Evolutionary conservation across 2,888 invertebrate genomes (phyloP), one percentile per base, ranked within the genome.

Genomic region (Halictus quadricinctus): DNA sequence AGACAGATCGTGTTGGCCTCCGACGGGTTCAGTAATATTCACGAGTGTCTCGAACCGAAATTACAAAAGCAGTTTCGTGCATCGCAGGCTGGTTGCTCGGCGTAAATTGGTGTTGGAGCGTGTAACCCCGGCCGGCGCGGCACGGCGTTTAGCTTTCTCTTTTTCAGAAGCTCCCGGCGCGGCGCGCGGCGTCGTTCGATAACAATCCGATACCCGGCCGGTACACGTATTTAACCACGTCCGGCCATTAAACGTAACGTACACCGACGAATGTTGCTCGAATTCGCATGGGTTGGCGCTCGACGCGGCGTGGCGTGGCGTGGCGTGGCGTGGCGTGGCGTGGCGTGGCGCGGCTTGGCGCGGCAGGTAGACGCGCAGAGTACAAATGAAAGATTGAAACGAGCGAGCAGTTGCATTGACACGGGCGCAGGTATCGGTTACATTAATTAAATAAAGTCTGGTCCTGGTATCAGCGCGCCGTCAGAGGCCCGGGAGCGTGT

Each of bases 371-470:
- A n/a, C 78, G 48, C 54, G 46, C 54, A n/a, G 85, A 48, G 64
- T 70, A 70, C 76, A 72, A 85, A 81, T 74, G 85, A 85, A 81
- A 81, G 85, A 81, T 86, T 75, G 81, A 77, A 84, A 84, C 84
- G 75, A 69, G 81, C 82, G 79, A 77, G 87, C 79, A 64, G 81
- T 86, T 80, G 88, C 91, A 86, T 88, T 90, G 87, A 88, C 87
- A 87, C 82, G 87, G 80, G 75, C 83, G 79, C 79, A 80, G 86
- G 81, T 91, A 91, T 91, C 91, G 86, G 89, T 91, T 89, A 89
- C 91, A 89, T 91, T 91, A 91, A 91, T 91, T 91, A 91, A 91
- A 91, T 88, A 88, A 91, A 91, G 88, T 87, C 89, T 69, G 77
- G 69, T 72, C 15, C 76, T 29, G 80, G 80, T 88, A 89, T 88